Base-by-base conservation (phyloP, 2,888 invertebrate genomes). In the Podotricha telesiphe region DNA sequence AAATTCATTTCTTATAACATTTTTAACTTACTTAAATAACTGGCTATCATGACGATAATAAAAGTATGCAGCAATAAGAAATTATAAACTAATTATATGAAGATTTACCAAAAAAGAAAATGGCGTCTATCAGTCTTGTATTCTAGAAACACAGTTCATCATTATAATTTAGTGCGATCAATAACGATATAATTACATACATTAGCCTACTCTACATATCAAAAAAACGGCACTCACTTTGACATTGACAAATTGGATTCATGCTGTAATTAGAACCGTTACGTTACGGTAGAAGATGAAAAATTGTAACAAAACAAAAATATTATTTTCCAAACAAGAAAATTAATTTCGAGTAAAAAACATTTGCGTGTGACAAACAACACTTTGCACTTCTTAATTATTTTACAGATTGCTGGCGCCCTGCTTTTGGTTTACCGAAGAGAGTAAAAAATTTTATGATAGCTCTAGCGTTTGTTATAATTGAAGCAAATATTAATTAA, bases 401-500 rank as follows among this genome's bases (percentile, higher is more conserved):
- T 68, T 68, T 71, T 63, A 42, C 62, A 61, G 61, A 59, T 45
- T 62, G 48, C 65, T 48, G 48, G 10, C 55, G 11, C 34, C 17
- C 34, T 6, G 55, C 34, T 55, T 37, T 42, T 51, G 48, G 47
- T 48, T 28, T 20, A 50, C 50, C 37, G 40, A 20, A 53, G 2
- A 53, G 51, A 40, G 45, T 51, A 20, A 63, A 64, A 68, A 68
- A 51, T 22, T 65, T 65, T 62, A 28, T 51, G 22, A 40, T 51
- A 34, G 28, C 28, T 28, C 55, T 55, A 56, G 17, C 65, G 65
- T 68, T 71, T 71, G 63, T 71, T 67, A 71, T 74, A 72, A 73
- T 70, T 72, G 70, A 66, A 72, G 70, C 70, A 73, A 73, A 73
- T 70, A 72, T 68, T 73, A 73, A 73, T 73, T 73, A 72, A 61